These are phyloP conservation scores for Megamerina dolium DNA, from an alignment of 2,888 invertebrate species.

Conservation along the genomic window DNA sequence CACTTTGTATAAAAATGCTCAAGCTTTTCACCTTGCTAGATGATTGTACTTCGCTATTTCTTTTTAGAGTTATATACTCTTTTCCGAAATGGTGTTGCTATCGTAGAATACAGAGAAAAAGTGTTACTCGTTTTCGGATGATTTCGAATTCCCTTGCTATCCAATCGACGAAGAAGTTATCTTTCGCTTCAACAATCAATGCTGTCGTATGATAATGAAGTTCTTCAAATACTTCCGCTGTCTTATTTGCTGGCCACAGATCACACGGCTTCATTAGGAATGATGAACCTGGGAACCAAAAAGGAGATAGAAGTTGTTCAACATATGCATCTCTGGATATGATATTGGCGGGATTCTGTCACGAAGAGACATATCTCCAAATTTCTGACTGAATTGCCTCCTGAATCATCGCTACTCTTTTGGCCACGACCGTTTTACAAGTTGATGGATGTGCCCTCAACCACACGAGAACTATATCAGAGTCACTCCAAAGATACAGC, in stretches of 20 bases:
- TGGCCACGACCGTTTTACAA: no score
- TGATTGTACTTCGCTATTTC: neutral
- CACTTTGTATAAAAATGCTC: conserved; percentile 9
- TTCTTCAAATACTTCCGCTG: neutral
- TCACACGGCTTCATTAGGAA: conserved; percentile 2
- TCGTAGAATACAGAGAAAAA: neutral
- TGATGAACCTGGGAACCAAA: conserved; percentile 7
- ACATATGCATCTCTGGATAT: conserved; percentile 5
- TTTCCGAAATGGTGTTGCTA: neutral
- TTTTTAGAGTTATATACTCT: neutral
- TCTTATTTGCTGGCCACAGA: conserved; percentile 4
- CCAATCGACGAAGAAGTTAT: neutral
- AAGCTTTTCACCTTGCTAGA: conserved; percentile 1
- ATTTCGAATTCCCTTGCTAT: neutral
- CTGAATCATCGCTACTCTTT: no score
- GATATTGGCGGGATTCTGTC: neutral
- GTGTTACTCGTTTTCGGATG: neutral
- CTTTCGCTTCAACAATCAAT: neutral
- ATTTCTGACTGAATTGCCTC: no score
- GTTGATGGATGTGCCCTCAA: no score
- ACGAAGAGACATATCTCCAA: no score
- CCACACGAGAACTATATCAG: no score
- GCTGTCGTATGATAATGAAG: neutral
- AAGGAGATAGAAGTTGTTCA: neutral
- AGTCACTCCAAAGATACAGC: no score